phyloP scores from a whole-genome alignment of 2,113 vertebrate species.

The Tylochromis polylepis region DNA sequence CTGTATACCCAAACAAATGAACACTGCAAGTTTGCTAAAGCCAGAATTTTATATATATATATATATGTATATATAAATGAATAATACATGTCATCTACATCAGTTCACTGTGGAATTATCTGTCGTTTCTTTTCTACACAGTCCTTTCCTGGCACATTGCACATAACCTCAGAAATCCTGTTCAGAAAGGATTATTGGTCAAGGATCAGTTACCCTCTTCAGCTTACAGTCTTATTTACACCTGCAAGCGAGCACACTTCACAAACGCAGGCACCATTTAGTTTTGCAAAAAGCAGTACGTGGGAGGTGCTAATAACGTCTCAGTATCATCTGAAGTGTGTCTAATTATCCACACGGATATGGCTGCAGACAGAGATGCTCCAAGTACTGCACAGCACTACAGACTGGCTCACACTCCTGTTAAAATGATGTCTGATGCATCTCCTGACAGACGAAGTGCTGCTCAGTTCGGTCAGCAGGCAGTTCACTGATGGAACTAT shows the following conservation, averaged over 20 bases:
- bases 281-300: background rate
- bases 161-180: conserved; percentile 48
- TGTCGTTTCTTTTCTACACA: conserved; percentile 21
- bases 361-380: conserved; percentile 40
- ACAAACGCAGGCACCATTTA: background rate
- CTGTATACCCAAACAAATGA: conserved; percentile 58
- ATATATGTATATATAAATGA: conserved; percentile 58
- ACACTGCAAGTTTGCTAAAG: conserved; percentile 66
- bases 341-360: background rate
- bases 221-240: background rate
- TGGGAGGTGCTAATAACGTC: background rate
- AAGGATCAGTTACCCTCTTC: background rate
- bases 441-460: background rate
- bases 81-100: conserved; percentile 56
- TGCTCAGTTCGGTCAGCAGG: background rate
- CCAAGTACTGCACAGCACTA: background rate
- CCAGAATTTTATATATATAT: conserved; percentile 47
- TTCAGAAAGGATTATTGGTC: conserved; percentile 2
- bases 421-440: background rate
- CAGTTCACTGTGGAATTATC: conserved; percentile 45
- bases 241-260: background rate
- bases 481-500: background rate
- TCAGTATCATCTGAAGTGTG: background rate
- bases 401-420: background rate
- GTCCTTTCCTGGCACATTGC: conserved; percentile 67